phyloP scores from a whole-genome alignment of 2,888 invertebrate genomes.

The Teleiodes luculella region DNA sequence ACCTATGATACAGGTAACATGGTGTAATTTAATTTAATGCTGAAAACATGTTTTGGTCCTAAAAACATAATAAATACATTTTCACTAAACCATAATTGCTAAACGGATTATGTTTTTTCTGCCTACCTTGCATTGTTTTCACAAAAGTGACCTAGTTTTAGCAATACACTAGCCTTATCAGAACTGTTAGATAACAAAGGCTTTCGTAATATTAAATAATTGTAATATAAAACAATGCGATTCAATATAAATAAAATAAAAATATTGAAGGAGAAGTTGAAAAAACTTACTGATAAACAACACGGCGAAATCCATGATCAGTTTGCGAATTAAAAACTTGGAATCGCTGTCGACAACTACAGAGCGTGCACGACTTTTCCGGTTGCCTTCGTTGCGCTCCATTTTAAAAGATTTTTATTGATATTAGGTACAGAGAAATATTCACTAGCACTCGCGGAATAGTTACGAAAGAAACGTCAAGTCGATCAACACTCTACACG shows the following conservation, averaged over 20 bases:
- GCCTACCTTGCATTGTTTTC: conserved; percentile 1
- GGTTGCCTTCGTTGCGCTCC: conserved; percentile 67
- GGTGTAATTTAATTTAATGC: too few species aligned
- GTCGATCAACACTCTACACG: conserved; percentile 38
- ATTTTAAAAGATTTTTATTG: conserved; percentile 37
- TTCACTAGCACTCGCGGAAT: conserved; percentile 33
- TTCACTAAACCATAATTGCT: too few species aligned
- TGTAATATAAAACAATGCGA: not conserved
- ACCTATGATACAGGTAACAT: too few species aligned
- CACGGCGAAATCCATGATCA: conserved; percentile 82
- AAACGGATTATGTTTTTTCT: not conserved
- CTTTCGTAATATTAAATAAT: not conserved
- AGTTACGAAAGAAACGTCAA: conserved; percentile 57
- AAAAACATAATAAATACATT: too few species aligned
- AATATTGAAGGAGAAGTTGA: not conserved
- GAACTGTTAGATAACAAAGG: not conserved
- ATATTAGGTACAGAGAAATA: conserved; percentile 31
- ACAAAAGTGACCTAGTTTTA: not conserved
- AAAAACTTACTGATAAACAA: conserved; percentile 82
- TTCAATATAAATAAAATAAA: not conserved
- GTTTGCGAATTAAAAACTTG: conserved; percentile 80
- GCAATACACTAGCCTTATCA: not conserved
- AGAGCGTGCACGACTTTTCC: conserved; percentile 57
- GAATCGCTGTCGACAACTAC: conserved; percentile 77
- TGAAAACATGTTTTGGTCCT: too few species aligned